Percentiles rank a stretch among this genome's conserved stretches.
phyloP scores from a whole-genome alignment of 2,113 vertebrate genomes.

The Tenrec ecaudatus region DNA sequence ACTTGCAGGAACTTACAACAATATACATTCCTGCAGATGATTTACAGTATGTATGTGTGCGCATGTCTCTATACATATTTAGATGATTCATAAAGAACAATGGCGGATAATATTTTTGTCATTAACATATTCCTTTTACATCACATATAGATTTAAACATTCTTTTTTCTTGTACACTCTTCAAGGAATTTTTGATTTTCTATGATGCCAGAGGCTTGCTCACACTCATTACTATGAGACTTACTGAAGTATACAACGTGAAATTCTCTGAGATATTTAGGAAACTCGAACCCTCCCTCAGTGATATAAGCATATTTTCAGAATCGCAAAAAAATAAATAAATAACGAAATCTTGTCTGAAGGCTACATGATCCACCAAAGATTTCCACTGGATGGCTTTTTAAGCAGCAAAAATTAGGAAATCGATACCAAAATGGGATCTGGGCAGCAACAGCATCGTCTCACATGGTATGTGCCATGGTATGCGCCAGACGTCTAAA shows the following conservation, averaged over 20 bases:
- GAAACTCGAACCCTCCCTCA: constrained; percentile 56
- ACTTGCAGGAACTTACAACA: too few species aligned
- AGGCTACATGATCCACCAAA: constrained; percentile 46
- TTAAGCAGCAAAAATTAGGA: constrained; percentile 63
- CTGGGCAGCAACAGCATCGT: constrained; percentile 46
- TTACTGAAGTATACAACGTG: constrained; percentile 54
- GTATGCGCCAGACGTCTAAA: constrained; percentile 52
- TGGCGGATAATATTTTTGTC: neutral
- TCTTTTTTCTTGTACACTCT: neutral
- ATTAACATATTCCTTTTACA: constrained; percentile 39
- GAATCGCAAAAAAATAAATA: constrained; percentile 46
- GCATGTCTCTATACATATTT: neutral
- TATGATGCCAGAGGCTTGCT: constrained; percentile 21
- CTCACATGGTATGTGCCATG: constrained; percentile 64
- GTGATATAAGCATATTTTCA: constrained; percentile 62
- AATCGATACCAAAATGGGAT: constrained; percentile 60
- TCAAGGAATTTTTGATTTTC: neutral
- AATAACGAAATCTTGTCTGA: constrained; percentile 65
- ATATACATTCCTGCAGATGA: too few species aligned
- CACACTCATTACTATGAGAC: constrained; percentile 52
- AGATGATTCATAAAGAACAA: neutral
- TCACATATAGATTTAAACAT: neutral
- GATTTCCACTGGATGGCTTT: constrained; percentile 64
- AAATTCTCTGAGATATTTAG: constrained; percentile 42
- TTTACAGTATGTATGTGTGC: neutral